Percentiles rank a stretch among this genome's conserved stretches.
Evolutionary conservation across 1,140 invertebrate genomes (phyloP).

Genomic region (Lordiphosa mommai): DNA sequence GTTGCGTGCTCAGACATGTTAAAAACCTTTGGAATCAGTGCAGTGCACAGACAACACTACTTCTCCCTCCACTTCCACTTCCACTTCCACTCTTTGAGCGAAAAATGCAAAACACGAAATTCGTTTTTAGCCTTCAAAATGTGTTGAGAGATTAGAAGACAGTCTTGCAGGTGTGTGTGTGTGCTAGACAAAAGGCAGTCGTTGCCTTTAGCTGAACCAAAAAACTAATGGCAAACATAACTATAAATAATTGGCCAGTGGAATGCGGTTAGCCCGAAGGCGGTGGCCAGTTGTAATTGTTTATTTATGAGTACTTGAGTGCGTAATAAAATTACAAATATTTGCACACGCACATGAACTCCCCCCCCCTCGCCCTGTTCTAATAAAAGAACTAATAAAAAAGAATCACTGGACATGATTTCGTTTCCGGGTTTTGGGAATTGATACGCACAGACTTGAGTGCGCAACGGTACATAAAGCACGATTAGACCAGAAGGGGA

Average conservation of each 20-base stretch:
- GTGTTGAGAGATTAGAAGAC: not conserved
- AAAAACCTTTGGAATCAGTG: conserved; percentile 65
- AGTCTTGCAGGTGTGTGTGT: not conserved
- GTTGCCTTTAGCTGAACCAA: conserved; percentile 31
- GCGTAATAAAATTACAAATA: conserved; percentile 78
- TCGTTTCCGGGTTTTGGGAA: conserved; percentile 30
- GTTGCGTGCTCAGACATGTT: conserved; percentile 79
- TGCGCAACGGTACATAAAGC: conserved; percentile 78
- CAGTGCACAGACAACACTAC: conserved; percentile 10
- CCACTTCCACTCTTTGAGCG: too few relatives aligned
- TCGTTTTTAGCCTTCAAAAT: conserved; percentile 45
- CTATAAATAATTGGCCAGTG: conserved; percentile 70
- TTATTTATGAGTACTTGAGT: conserved; percentile 76
- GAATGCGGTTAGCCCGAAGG: conserved; percentile 25
- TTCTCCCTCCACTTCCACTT: too few relatives aligned
- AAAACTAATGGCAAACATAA: conserved; percentile 61
- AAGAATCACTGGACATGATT: conserved; percentile 66
- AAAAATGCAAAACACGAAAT: conserved; percentile 55
- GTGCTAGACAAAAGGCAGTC: too few relatives aligned
- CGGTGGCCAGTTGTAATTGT: conserved; percentile 54
- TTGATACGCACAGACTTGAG: conserved; percentile 51
- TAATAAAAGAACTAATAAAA: conserved; percentile 42
- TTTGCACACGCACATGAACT: conserved; percentile 55
- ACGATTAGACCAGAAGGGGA: conserved; percentile 56
- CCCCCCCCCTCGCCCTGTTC: too few relatives aligned